Evolutionary conservation across 2,113 vertebrate species (phyloP).

Genomic region (Tylochromis polylepis): DNA sequence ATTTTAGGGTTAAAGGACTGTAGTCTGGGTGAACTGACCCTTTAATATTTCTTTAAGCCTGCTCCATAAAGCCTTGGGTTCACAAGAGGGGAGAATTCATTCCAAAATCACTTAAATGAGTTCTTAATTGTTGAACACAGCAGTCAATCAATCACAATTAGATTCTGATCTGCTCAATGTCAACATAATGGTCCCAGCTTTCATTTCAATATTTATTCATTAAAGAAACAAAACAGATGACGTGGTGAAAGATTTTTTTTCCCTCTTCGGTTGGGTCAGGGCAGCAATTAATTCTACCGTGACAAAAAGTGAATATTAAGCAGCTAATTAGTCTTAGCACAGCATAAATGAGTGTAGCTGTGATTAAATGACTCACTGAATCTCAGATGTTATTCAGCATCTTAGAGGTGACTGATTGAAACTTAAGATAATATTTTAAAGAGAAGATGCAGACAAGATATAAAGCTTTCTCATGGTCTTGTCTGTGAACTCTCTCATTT

Average conservation of each 20-base stretch:
- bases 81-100: neutral
- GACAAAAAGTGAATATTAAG: slow-evolving; percentile 38
- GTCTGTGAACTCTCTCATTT: neutral
- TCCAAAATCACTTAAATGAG: neutral
- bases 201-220: slow-evolving; percentile 27
- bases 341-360: slow-evolving; percentile 3
- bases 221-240: neutral
- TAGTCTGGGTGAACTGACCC: neutral
- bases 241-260: neutral
- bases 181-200: neutral
- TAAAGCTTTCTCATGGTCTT: neutral
- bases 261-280: neutral
- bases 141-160: slow-evolving; percentile 21
- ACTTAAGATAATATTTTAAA: neutral
- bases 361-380: slow-evolving; percentile 5
- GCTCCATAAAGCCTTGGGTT: neutral
- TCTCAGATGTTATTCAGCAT: neutral
- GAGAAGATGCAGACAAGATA: neutral
- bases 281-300: slow-evolving; percentile 2
- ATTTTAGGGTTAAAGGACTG: neutral
- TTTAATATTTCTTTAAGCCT: neutral
- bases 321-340: slow-evolving; percentile 29
- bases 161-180: neutral
- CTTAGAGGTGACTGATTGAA: neutral
- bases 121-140: slow-evolving; percentile 5